Base-by-base conservation (phyloP, 2,113 vertebrate genomes). In the Cavia aperea region DNA sequence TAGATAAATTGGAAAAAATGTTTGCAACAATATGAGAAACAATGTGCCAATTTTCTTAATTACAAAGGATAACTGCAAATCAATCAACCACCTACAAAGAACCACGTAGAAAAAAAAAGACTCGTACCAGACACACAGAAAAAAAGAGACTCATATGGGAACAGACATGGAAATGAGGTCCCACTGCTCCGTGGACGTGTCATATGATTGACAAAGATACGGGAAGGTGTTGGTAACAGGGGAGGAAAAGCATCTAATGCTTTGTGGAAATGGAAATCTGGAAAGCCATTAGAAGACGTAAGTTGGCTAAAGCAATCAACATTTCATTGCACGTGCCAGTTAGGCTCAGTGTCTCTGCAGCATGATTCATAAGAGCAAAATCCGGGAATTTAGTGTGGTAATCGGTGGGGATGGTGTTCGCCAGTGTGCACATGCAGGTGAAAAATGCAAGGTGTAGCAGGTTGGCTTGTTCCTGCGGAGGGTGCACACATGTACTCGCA, bases 401-500 rank as follows among this genome's bases (percentile, higher is more conserved):
- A 21, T 39, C 65, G 1, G 7, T 19, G 43, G 72, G 3, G 0
- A 0, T 0, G 23, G 58, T 1, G 5, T 8, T 4, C 43, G 46
- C 60, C 81, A 5, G 33, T 1, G 1, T 5, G 12, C 10, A 56
- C 78, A 72, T 70, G 4, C 19, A 7, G 33, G 72, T 39, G 84
- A 66, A 60, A 60, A 90, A 36, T 18, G 26, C 46, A 36, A 36
- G 70, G 31, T 14, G 7, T 51, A 26, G 70, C 66, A 26, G 65
- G 62, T 60, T 15, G 46, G 72, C 19, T 1, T 5, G 33, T 11
- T 63, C 36, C 46, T 46, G 49, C 26, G 18, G 49, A 82, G 12
- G 49, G 26, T 51, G 12, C 18, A 23, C 31, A 60, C 7, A 21
- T 11, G 51, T 36, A 18, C 15, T 10, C 0, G 23, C 70, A 31